Evolutionary conservation across 92 coral and sea anemone genomes (phyloP), one percentile per base, ranked within the genome.

Genomic region (Porites divaricata): DNA sequence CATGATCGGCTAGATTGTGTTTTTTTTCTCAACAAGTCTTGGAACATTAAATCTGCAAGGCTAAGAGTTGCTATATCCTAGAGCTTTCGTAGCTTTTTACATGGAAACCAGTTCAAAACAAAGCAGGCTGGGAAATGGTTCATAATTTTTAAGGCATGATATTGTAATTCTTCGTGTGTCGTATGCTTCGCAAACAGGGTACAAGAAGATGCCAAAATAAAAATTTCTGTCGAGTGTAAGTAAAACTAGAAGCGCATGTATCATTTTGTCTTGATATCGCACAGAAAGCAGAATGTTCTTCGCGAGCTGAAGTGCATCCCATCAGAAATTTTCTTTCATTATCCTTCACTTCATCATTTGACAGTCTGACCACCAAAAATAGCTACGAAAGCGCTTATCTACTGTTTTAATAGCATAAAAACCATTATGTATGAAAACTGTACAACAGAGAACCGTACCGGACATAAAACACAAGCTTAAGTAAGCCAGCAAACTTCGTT

Each of bases 101-200:
- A 83, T 88, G 87, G 91, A 87, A 91, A 87, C 91, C 78, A 76
- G 78, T 61, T 77, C 83, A 76, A 77, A 91, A 89, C 87, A 86
- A 85, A 89, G 83, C 65, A 84, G 83, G 83, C 89, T 73, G 71
- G 68, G 76, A 68, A 87, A 48, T 41, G 85, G 74, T 78, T 72
- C 67, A 23, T 56, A 12, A n/a, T 48, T 66, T 66, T 64, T 62
- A 74, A 10, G 51, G 49, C 90, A 72, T 41, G n/a, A 80, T 65
- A 74, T 75, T 2, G 65, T 22, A 72, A 70, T 83, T 59, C 41
- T 16, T 22, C 22, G 15, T n/a, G 19, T 17, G 59, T 81, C 48
- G 9, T 21, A 63, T 48, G 59, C 9, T 23, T 72, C 20, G 48
- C 25, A 51, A 9, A 56, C 67, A 69, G 63, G 57, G 20, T 57